A percentile compares a stretch with the other conserved stretches of the same genome.
phyloP scores from a whole-genome alignment of 1,140 invertebrate species.

The Brachionus rotundiformis region DNA sequence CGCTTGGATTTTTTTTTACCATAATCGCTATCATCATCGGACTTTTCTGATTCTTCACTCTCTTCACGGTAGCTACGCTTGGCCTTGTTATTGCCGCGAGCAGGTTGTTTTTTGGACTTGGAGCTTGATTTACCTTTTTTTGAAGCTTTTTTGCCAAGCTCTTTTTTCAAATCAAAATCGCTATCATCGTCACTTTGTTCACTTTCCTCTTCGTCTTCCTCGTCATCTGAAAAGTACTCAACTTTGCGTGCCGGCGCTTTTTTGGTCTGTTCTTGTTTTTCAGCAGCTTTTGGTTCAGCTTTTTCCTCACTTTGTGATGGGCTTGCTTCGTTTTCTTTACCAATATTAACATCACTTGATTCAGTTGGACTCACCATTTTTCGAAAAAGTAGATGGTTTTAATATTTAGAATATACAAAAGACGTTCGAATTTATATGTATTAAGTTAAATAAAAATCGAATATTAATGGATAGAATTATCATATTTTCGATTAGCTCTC shows the following conservation, averaged over 20 bases:
- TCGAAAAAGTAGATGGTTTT: neutral
- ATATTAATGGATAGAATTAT: neutral
- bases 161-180: neutral
- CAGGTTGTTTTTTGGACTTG: neutral
- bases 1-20: neutral
- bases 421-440: neutral
- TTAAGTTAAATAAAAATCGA: neutral
- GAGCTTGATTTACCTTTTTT: neutral
- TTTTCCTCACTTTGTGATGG: neutral
- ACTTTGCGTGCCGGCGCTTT: neutral
- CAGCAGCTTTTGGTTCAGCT: neutral
- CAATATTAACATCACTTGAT: neutral
- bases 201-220: neutral
- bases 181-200: neutral
- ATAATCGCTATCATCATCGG: neutral
- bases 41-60: neutral
- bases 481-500: neutral
- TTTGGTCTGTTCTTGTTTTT: neutral
- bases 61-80: neutral
- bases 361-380: constrained; percentile 21
- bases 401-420: neutral
- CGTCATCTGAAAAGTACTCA: neutral
- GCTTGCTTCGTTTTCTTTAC: neutral
- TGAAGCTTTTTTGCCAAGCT: neutral
- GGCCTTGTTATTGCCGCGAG: neutral